Evolutionary conservation across 2,797 vertebrate species (phyloP).

Genomic region (Notolepis coatsorum): DNA sequence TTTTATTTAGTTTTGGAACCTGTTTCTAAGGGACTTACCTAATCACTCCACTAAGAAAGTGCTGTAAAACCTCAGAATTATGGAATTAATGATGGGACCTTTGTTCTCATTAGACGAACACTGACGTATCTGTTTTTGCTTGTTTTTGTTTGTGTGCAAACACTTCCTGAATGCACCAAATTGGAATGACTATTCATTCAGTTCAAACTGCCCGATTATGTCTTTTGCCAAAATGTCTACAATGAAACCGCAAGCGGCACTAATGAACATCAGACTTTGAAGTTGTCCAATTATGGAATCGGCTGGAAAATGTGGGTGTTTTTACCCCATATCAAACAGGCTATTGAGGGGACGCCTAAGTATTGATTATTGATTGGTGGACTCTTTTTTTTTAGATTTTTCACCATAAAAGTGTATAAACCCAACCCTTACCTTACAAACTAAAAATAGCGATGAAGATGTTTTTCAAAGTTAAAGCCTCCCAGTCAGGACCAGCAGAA

Average conservation of each 20-base stretch:
- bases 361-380: not conserved
- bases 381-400: no score
- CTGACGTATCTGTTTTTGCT: not conserved
- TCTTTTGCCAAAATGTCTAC: not conserved
- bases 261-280: not conserved
- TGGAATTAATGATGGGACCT: constrained; percentile 7
- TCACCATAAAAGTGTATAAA: no score
- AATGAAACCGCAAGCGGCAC: not conserved
- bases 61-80: constrained; percentile 26
- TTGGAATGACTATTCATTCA: not conserved
- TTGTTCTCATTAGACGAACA: constrained; percentile 25
- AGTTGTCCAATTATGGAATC: not conserved
- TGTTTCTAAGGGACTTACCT: constrained; percentile 5
- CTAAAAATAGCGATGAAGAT: no score
- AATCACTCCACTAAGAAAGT: not conserved
- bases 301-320: not conserved
- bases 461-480: no score
- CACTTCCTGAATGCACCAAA: no score
- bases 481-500: no score
- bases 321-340: not conserved
- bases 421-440: no score
- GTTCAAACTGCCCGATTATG: not conserved
- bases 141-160: constrained; percentile 14
- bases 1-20: constrained; percentile 4
- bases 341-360: not conserved